Evolutionary conservation across 2,113 vertebrate genomes (phyloP).

Genomic region (Argyrosomus japonicus): DNA sequence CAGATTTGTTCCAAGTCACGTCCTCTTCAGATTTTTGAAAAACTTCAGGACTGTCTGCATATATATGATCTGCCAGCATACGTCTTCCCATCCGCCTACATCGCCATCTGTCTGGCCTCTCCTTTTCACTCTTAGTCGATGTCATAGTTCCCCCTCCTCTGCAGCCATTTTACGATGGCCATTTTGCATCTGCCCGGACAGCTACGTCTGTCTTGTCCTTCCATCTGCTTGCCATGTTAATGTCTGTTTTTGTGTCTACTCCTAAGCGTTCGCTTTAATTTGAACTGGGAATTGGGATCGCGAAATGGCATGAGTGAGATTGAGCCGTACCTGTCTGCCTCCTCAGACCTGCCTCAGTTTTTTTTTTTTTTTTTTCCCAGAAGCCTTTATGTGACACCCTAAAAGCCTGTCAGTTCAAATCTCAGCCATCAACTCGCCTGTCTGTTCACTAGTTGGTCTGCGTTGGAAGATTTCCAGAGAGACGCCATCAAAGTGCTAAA

Average conservation of each 20-base stretch:
- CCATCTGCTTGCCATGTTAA: constrained; percentile 43
- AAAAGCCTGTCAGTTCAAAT: constrained; percentile 61
- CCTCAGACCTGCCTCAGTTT: constrained; percentile 30
- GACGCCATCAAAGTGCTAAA: constrained; percentile 33
- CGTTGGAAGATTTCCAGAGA: constrained; percentile 13
- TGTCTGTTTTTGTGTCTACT: constrained; percentile 47
- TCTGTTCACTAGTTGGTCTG: background rate
- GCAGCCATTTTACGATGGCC: constrained; percentile 51
- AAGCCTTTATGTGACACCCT: constrained; percentile 34
- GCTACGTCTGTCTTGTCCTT: constrained; percentile 29
- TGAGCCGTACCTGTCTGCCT: constrained; percentile 48
- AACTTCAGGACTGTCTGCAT: constrained; percentile 43
- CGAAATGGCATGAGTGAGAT: constrained; percentile 54
- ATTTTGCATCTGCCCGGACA: constrained; percentile 49
- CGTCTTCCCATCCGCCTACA: constrained; percentile 58
- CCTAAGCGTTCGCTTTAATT: constrained; percentile 52
- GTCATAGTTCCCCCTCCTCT: constrained; percentile 47
- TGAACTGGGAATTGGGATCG: constrained; percentile 59
- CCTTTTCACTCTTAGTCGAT: constrained; percentile 55
- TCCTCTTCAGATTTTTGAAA: constrained; percentile 32
- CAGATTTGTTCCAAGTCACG: constrained; percentile 19
- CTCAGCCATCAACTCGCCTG: constrained; percentile 30
- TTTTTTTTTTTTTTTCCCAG: constrained; percentile 13
- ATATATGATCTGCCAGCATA: constrained; percentile 51
- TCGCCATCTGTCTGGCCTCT: constrained; percentile 65